Conservation (phyloP, 2,888 invertebrate species). For the Melipona beecheii region DNA sequence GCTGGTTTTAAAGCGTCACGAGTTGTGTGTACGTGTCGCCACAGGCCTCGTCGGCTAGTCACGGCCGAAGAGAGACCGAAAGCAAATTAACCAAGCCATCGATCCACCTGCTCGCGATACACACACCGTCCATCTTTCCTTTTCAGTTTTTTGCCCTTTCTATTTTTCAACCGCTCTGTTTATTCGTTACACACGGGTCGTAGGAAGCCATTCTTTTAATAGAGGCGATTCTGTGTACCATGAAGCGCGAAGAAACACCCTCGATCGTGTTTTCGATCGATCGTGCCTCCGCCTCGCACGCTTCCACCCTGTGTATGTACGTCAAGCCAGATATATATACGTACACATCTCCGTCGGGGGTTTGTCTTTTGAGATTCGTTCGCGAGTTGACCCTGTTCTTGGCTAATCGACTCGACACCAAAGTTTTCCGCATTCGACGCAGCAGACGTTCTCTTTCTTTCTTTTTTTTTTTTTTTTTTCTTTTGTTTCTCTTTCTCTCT, state of each 20-base stretch:
- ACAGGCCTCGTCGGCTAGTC: background rate
- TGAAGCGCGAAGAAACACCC: conserved; percentile 13
- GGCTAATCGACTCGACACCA: background rate
- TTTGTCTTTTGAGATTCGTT: background rate
- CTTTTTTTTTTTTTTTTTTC: background rate
- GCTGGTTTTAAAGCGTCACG: background rate
- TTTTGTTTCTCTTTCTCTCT: background rate
- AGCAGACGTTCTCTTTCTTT: background rate
- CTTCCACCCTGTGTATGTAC: background rate
- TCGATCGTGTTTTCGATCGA: conserved; percentile 34
- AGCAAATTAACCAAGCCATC: background rate
- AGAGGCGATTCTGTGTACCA: conserved; percentile 13
- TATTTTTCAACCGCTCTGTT: conserved; percentile 7
- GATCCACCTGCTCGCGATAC: conserved; percentile 5
- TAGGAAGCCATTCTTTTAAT: conserved; percentile 47
- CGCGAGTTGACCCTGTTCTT: background rate
- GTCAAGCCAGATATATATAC: background rate
- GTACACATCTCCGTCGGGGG: background rate
- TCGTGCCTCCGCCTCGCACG: background rate
- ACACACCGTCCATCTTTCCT: background rate
- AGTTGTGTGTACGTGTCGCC: background rate
- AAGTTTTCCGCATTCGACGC: background rate
- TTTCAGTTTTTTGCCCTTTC: conserved; percentile 14
- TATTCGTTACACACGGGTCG: conserved; percentile 28
- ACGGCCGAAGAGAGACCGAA: background rate